Evolutionary conservation across 2,113 vertebrate species (phyloP).

Genomic region (Protobothrops mucrosquamatus): DNA sequence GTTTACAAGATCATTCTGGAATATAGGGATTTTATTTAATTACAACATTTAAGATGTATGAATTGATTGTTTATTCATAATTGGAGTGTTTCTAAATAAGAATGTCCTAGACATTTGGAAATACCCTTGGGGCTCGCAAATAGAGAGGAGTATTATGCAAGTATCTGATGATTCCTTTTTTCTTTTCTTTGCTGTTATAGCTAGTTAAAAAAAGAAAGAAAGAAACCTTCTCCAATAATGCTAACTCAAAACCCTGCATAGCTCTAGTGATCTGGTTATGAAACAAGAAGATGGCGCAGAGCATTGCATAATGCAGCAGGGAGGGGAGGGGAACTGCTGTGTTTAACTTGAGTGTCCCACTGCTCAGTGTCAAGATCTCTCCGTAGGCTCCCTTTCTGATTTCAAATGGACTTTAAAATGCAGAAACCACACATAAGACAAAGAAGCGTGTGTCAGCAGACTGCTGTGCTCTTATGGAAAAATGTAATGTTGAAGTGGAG

Average conservation of each 20-base stretch:
- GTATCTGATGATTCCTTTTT: neutral
- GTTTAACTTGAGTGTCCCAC: neutral
- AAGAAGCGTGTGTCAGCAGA: slow-evolving; percentile 77
- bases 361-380: neutral
- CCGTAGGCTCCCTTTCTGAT: neutral
- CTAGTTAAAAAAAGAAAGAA: neutral
- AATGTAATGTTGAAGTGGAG: slow-evolving; percentile 87
- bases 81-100: neutral
- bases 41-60: neutral
- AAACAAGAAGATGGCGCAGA: neutral
- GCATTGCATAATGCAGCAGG: neutral
- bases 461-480: slow-evolving; percentile 79
- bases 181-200: too few relatives aligned
- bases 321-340: neutral
- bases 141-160: neutral
- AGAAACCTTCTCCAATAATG: neutral
- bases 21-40: neutral
- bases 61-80: neutral
- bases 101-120: neutral
- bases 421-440: slow-evolving; percentile 54
- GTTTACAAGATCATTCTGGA: neutral
- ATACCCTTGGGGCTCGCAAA: neutral
- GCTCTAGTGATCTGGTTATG: neutral
- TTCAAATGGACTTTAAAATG: slow-evolving; percentile 48
- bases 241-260: neutral